A percentile compares a stretch with the other conserved stretches of the same genome.
Conservation (phyloP, 2,888 invertebrate genomes). For the Lottia gigantea region DNA sequence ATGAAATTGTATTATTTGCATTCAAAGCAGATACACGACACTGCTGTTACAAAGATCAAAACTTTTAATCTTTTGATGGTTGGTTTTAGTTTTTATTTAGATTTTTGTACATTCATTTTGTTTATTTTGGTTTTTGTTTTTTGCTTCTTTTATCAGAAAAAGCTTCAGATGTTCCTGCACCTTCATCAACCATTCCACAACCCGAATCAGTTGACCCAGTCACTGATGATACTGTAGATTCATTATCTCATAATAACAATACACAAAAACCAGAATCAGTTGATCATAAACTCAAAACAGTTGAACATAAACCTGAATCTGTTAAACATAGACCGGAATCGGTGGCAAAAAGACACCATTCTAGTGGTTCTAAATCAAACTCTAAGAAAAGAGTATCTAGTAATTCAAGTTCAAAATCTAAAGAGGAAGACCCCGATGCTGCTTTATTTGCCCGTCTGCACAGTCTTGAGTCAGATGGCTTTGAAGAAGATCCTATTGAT, state of each 20-base stretch:
- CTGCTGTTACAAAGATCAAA: not conserved
- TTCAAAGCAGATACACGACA: too few species aligned
- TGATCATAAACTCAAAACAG: too few species aligned
- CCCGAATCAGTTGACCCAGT: not conserved
- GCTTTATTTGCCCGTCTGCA: not conserved
- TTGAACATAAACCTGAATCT: too few species aligned
- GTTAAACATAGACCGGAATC: too few species aligned
- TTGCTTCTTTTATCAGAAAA: constrained; percentile 1
- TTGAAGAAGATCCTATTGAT: constrained; percentile 19
- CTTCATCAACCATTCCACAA: not conserved
- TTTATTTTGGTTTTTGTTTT: constrained; percentile 6
- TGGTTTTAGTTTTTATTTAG: not conserved
- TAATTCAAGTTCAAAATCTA: not conserved
- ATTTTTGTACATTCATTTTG: not conserved
- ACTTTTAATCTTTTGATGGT: not conserved
- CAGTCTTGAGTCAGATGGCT: constrained; percentile 15
- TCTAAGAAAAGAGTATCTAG: too few species aligned
- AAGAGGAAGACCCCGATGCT: not conserved
- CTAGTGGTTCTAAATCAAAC: too few species aligned
- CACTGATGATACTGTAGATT: constrained; percentile 2
- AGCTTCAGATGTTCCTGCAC: not conserved
- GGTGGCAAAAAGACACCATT: too few species aligned
- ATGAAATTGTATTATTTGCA: too few species aligned
- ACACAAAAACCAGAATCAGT: too few species aligned
- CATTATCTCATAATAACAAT: not conserved